Evolutionary conservation across 2,888 invertebrate genomes (phyloP).

Genomic region (Chaitophorus viminalis): DNA sequence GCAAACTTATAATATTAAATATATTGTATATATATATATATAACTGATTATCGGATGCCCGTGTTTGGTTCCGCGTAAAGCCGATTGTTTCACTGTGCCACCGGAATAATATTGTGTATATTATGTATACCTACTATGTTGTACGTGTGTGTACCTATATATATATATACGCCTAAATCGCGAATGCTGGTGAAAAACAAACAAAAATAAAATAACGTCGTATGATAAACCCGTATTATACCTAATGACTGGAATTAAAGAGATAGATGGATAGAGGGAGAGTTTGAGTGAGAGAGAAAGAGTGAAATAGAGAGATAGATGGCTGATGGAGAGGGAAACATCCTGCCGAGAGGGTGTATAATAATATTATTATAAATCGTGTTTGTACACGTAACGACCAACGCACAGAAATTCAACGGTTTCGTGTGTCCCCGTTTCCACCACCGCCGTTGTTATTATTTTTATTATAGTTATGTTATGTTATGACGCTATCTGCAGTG

Average conservation of each 20-base stretch:
- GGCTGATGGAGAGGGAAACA: background rate
- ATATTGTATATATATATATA: background rate
- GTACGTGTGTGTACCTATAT: background rate
- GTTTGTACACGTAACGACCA: no score
- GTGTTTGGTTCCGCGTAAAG: slow-evolving; percentile 17
- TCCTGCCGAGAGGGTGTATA: background rate
- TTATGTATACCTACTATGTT: no score
- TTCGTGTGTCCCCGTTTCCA: background rate
- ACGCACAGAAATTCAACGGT: background rate
- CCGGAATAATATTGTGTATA: background rate
- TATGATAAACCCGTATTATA: background rate
- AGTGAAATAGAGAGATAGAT: background rate
- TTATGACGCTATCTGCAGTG: no score
- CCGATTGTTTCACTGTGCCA: slow-evolving; percentile 23
- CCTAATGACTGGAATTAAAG: background rate
- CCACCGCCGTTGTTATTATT: no score
- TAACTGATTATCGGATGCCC: slow-evolving; percentile 23
- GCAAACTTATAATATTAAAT: no score
- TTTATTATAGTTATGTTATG: no score
- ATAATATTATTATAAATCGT: no score
- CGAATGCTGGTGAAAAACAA: background rate
- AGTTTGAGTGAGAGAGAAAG: no score
- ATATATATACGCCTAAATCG: no score
- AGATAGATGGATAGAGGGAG: no score
- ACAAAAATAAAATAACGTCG: background rate